Percentiles rank a stretch among this genome's conserved stretches.
These are phyloP conservation scores for Elephas maximus DNA, from an alignment of 2,113 vertebrate species.

Conservation along the genomic window DNA sequence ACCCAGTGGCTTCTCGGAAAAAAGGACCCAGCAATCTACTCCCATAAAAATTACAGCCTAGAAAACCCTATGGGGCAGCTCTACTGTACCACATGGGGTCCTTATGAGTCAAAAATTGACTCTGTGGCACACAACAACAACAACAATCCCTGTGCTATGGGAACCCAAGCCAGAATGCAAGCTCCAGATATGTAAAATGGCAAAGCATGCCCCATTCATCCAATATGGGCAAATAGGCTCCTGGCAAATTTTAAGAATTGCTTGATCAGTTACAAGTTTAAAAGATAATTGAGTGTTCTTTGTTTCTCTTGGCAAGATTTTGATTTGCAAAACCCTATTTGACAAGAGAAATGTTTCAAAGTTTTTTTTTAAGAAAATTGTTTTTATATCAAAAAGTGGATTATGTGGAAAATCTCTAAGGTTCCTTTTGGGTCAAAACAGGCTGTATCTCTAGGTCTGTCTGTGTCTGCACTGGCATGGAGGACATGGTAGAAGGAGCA, in stretches of 20 bases:
- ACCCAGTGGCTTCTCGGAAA: too few species aligned
- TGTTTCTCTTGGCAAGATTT: slow-evolving; percentile 67
- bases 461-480: neutral
- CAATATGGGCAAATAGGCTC: neutral
- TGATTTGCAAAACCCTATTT: slow-evolving; percentile 53
- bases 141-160: neutral
- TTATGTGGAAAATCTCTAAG: neutral
- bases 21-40: too few species aligned
- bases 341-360: slow-evolving; percentile 41
- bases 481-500: neutral
- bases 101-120: too few species aligned
- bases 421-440: slow-evolving; percentile 19
- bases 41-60: too few species aligned
- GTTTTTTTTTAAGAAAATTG: neutral
- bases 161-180: neutral
- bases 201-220: neutral
- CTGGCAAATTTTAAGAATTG: slow-evolving; percentile 54
- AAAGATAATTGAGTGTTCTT: slow-evolving; percentile 42
- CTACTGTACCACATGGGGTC: too few species aligned
- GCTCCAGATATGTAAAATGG: neutral
- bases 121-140: too few species aligned
- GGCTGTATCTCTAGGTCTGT: neutral
- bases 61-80: too few species aligned
- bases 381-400: slow-evolving; percentile 52
- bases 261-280: slow-evolving; percentile 48